These are phyloP conservation scores for Gymnorhina tibicen DNA, from an alignment of 2,113 vertebrate species.

Conservation along the genomic window DNA sequence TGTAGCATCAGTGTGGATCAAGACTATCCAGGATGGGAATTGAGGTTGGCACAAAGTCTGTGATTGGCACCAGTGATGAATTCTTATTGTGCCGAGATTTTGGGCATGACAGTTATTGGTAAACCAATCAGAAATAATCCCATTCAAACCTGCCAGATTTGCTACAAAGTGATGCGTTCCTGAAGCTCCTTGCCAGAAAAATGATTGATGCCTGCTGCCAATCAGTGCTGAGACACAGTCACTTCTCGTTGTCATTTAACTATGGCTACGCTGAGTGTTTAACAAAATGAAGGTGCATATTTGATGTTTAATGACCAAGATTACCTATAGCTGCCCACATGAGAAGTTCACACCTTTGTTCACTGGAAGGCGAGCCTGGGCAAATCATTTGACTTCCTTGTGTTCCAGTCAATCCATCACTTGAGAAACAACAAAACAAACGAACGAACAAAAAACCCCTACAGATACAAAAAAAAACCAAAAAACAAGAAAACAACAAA, in stretches of 20 bases:
- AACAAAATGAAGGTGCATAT: background rate
- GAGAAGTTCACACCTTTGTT: background rate
- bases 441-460: accelerated
- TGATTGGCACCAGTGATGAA: background rate
- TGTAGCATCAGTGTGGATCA: background rate
- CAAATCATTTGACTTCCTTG: background rate
- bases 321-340: background rate
- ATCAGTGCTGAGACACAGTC: background rate
- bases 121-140: background rate
- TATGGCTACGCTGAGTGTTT: background rate
- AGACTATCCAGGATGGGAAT: background rate
- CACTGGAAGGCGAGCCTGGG: background rate
- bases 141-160: background rate
- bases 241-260: background rate
- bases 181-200: background rate
- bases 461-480: background rate
- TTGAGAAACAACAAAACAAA: background rate
- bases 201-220: constrained; percentile 45
- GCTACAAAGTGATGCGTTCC: background rate
- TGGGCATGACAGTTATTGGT: background rate
- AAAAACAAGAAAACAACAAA: background rate
- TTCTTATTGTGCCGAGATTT: constrained; percentile 15
- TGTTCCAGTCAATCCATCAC: background rate
- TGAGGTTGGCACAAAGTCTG: background rate
- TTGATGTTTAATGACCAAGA: background rate